Conservation (phyloP, 2,113 vertebrate species). For the Scomber colias region DNA sequence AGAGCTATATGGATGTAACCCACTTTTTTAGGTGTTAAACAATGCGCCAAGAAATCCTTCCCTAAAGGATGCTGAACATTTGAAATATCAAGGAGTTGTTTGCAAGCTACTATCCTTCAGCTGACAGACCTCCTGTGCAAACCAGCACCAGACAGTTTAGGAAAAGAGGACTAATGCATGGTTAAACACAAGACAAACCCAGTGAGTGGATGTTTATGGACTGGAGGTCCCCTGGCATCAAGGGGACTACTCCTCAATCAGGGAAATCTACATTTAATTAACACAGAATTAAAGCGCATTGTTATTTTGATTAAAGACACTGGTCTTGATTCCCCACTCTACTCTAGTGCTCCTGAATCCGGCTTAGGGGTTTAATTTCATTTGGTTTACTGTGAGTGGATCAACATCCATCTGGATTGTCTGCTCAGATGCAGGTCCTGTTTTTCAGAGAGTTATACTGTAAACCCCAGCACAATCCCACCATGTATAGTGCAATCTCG, state of each 20-base stretch:
- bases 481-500: constrained; percentile 15
- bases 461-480: constrained; percentile 33
- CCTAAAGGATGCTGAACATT: constrained; percentile 36
- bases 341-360: constrained; percentile 65
- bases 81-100: constrained; percentile 63
- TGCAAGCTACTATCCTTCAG: constrained; percentile 58
- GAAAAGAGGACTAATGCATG: constrained; percentile 63
- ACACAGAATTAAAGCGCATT: constrained; percentile 82
- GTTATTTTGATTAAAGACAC: constrained; percentile 83
- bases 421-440: constrained; percentile 45
- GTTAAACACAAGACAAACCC: constrained; percentile 78
- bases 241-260: constrained; percentile 60
- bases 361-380: constrained; percentile 73
- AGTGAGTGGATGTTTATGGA: constrained; percentile 65
- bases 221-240: constrained; percentile 63
- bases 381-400: constrained; percentile 75
- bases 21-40: constrained; percentile 53
- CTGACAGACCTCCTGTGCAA: constrained; percentile 73
- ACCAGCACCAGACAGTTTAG: constrained; percentile 59
- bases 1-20: constrained; percentile 37
- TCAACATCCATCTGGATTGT: constrained; percentile 76
- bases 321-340: constrained; percentile 64
- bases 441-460: constrained; percentile 38
- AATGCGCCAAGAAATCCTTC: constrained; percentile 43
- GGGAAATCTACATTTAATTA: constrained; percentile 83